A percentile compares a stretch with the other conserved stretches of the same genome.
These are phyloP conservation scores for Pyrocoelia pectoralis DNA, from an alignment of 2,888 invertebrate species.

Conservation along the genomic window DNA sequence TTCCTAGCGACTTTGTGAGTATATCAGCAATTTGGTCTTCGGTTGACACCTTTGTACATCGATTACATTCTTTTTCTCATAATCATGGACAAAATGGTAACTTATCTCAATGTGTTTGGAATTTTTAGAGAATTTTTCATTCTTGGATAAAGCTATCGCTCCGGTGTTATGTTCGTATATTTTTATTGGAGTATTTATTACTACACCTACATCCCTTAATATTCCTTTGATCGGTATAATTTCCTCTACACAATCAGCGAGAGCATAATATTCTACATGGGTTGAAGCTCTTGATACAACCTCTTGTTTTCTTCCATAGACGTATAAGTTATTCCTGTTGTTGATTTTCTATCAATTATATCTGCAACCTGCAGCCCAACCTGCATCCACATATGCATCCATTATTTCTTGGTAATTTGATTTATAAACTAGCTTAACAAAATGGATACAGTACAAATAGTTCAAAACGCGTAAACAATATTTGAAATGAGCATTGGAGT, in stretches of 20 bases:
- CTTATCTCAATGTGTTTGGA: too few relatives aligned
- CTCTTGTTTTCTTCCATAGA: background rate
- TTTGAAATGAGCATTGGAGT: background rate
- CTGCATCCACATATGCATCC: slow-evolving; percentile 2
- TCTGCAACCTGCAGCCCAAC: background rate
- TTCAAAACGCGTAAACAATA: background rate
- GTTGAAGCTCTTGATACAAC: too few relatives aligned
- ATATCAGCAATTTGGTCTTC: background rate
- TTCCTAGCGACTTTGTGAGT: background rate
- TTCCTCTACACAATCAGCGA: too few relatives aligned
- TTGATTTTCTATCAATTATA: background rate
- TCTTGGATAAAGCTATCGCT: too few relatives aligned
- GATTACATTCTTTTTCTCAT: too few relatives aligned
- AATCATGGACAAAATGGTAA: background rate
- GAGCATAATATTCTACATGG: too few relatives aligned
- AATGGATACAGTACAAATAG: background rate
- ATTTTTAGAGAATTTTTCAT: too few relatives aligned
- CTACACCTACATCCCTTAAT: too few relatives aligned
- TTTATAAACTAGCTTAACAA: background rate
- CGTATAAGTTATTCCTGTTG: background rate
- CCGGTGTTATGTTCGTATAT: too few relatives aligned
- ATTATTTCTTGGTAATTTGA: background rate
- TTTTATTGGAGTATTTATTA: too few relatives aligned
- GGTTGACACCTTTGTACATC: too few relatives aligned
- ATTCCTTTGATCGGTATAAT: too few relatives aligned